These are phyloP conservation scores for Cydia strobilella DNA, from an alignment of 1,140 invertebrate genomes.

Conservation along the genomic window DNA sequence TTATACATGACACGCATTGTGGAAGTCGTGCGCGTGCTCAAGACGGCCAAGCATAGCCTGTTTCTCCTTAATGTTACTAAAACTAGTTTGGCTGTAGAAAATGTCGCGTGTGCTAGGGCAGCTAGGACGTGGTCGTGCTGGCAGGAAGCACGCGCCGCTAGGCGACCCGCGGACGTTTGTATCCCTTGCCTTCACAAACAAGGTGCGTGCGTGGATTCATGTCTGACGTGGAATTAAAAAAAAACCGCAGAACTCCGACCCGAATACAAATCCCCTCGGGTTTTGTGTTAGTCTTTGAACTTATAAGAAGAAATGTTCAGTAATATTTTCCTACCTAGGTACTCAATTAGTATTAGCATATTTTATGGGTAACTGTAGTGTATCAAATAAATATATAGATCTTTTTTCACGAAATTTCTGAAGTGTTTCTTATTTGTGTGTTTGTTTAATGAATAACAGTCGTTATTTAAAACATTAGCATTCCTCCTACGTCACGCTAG, in stretches of 20 bases:
- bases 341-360: too few relatives aligned
- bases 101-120: background rate
- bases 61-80: background rate
- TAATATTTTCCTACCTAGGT: too few relatives aligned
- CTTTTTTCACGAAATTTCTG: too few relatives aligned
- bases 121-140: conserved; percentile 36
- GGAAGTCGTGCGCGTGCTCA: conserved; percentile 55
- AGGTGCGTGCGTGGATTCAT: conserved; percentile 29
- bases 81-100: background rate
- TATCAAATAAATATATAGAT: too few relatives aligned
- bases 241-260: background rate
- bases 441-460: too few relatives aligned
- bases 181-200: conserved; percentile 53
- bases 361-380: too few relatives aligned
- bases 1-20: conserved; percentile 42
- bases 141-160: conserved; percentile 70
- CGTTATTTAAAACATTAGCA: background rate
- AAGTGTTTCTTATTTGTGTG: too few relatives aligned
- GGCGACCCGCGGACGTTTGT: conserved; percentile 47
- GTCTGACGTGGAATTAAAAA: conserved; percentile 3
- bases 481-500: background rate
- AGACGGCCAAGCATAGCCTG: conserved; percentile 32
- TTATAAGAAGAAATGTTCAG: background rate
- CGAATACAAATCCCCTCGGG: background rate
- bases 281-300: background rate